Evolutionary conservation across 2,888 invertebrate genomes (phyloP), one percentile per base, ranked within the genome.

Genomic region (Rhagonycha lutea): DNA sequence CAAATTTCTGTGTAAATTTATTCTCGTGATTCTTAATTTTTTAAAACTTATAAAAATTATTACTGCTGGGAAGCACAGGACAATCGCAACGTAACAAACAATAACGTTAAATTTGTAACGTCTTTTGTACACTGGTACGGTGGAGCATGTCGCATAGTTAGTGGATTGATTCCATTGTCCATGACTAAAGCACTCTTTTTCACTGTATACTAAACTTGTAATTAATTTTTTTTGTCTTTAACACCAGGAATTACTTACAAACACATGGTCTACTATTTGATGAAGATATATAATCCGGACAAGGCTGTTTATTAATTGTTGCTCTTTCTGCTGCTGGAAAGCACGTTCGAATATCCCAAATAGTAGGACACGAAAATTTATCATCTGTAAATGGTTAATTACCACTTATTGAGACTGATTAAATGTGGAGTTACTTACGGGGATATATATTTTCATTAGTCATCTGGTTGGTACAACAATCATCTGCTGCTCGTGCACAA

Each of bases 301-400:
- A 93, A 0, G 89, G 85, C 77, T 88, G 86, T n/a, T 82, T 83
- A 0, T 88, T 88, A 0, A 86, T 82, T 1, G 88, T 87, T 4
- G 88, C 89, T 0, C 87, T 85, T 14, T 87, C 83, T 0, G 89
- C 87, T 8, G 87, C 83, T 12, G 86, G 87, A 89, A 91, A 92
- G 83, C 93, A 93, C 7, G 89, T 89, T 92, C 92, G 93, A 0
- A 89, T 92, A 79, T 93, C 93, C 89, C 92, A 93, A 0, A 91
- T 89, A 10, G 90, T 86, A 12, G 89, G 89, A 83, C 92, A 92
- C 28, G 79, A 78, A 73, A 84, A 80, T 23, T 83, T 81, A 18
- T 68, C 71, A 71, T 61, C 85, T 85, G 74, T 71, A 70, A n/a
- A n/a, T n/a, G n/a, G n/a, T n/a, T n/a, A n/a, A n/a, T n/a, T n/a